Base-by-base conservation (phyloP, 2,113 vertebrate genomes). In the Catharus fuscescens region DNA sequence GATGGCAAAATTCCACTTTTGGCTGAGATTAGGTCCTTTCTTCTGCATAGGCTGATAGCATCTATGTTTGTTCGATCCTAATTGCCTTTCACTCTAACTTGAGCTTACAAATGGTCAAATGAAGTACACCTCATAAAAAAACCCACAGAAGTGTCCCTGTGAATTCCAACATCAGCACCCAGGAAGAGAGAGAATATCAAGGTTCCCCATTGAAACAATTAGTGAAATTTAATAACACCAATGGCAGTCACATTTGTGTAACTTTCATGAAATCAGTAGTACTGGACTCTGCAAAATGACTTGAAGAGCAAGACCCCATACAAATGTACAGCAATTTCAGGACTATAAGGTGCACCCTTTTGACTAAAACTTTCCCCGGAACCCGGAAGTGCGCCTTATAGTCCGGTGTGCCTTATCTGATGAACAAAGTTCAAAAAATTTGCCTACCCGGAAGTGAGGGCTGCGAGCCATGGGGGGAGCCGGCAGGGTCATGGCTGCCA, bases 261-360 rank as follows among this genome's bases (percentile, higher is more conserved):
- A 94, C 90, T 95, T 95, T 86, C 67, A 90, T 86, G 82, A 86
- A 96, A 94, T 90, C 94, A 93, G 78, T 95, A 96, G 57, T 71
- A 86, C 79, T 34, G 80, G 92, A 90, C 85, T 92, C 65, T 95
- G 80, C 70, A 93, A 90, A 95, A 94, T 74, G 5, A 84, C 88
- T 88, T 79, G 86, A 90, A 88, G 82, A 94, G 44, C 21, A 17
- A 93, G 93, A 81, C 82, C 93, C 56, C 76, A 83, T 90, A 88
- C 88, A 93, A 96, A 86, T 84, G 61, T 36, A 36, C 34, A 36
- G 34, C 34, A 34, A 34, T 34, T 34, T 34, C 34, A 34, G 34
- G 34, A 36, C 34, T 36, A 36, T 36, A 36, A 36, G 34, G 34
- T 36, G 34, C 34, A 36, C 34, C 34, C 34, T 36, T 36, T 36